These are phyloP conservation scores for Ursus arctos DNA, from an alignment of 2,113 vertebrate genomes.

Conservation along the genomic window DNA sequence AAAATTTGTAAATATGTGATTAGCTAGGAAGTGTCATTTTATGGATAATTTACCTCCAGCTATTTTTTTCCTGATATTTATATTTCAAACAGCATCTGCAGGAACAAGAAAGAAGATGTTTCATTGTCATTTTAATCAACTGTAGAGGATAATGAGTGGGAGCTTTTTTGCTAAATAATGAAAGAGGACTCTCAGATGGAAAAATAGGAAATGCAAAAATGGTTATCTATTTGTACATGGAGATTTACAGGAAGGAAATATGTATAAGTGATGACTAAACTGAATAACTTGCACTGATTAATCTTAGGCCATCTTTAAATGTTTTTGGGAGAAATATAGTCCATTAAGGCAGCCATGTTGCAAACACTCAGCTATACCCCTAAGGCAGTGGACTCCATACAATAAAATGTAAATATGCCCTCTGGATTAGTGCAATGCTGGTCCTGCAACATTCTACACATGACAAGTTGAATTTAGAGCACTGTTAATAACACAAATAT, in stretches of 20 bases:
- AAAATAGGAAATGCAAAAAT: not conserved
- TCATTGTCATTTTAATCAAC: constrained; percentile 55
- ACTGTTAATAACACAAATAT: not conserved
- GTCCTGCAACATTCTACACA: not conserved
- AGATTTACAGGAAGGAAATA: constrained; percentile 48
- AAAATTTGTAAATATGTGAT: constrained; percentile 63
- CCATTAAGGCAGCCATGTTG: not conserved
- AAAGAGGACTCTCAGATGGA: not conserved
- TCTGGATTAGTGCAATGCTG: not conserved
- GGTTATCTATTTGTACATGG: not conserved
- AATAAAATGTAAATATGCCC: not conserved
- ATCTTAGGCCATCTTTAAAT: not conserved
- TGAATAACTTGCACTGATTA: not conserved
- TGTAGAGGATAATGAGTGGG: not conserved
- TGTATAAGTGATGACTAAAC: not conserved
- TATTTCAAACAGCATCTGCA: constrained; percentile 50
- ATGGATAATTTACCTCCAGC: constrained; percentile 64
- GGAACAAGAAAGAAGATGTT: constrained; percentile 7
- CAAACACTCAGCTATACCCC: accelerated
- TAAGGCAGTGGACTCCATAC: not conserved
- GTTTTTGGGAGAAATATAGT: not conserved
- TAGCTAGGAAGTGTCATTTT: constrained; percentile 59
- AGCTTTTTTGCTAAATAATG: constrained; percentile 46
- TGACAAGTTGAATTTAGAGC: not conserved
- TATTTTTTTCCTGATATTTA: constrained; percentile 56